phyloP scores from a whole-genome alignment of 2,888 invertebrate genomes.

The Caenorhabditis doughertyi region DNA sequence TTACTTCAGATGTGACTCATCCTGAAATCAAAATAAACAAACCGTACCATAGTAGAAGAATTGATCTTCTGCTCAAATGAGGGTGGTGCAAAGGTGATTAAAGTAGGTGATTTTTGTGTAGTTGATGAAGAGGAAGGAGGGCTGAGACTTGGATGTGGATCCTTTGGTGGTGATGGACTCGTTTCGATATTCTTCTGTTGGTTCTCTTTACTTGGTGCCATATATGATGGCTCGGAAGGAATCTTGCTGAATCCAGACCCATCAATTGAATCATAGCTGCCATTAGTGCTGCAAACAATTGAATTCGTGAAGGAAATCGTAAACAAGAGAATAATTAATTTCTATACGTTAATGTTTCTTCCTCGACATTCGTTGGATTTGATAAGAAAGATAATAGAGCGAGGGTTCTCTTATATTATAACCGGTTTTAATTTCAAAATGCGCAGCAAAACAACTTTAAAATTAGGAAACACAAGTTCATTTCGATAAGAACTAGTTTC shows the following conservation, averaged over 20 bases:
- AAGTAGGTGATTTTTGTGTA: constrained; percentile 35
- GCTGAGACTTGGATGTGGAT: constrained; percentile 67
- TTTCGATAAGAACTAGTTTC: constrained; percentile 30
- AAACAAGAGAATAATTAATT: constrained; percentile 38
- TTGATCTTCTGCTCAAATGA: constrained; percentile 59
- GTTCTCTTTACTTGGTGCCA: constrained; percentile 49
- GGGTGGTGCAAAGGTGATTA: constrained; percentile 43
- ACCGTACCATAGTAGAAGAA: constrained; percentile 49
- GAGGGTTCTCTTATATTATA: neutral
- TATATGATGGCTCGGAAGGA: constrained; percentile 42
- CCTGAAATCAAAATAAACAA: neutral
- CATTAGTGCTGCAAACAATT: constrained; percentile 8
- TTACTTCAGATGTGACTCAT: neutral
- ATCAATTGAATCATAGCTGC: constrained; percentile 51
- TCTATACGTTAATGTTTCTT: constrained; percentile 13
- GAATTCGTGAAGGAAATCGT: neutral
- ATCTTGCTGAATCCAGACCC: constrained; percentile 41
- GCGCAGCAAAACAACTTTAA: constrained; percentile 7
- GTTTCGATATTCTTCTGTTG: constrained; percentile 27
- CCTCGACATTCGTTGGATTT: constrained; percentile 16
- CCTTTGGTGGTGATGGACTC: constrained; percentile 69
- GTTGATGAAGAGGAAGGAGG: constrained; percentile 4
- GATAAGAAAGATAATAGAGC: constrained; percentile 41
- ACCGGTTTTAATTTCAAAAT: constrained; percentile 47
- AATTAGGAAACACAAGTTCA: constrained; percentile 21